phyloP scores from a whole-genome alignment of 2,113 vertebrate genomes.

The Trematocara variabile region DNA sequence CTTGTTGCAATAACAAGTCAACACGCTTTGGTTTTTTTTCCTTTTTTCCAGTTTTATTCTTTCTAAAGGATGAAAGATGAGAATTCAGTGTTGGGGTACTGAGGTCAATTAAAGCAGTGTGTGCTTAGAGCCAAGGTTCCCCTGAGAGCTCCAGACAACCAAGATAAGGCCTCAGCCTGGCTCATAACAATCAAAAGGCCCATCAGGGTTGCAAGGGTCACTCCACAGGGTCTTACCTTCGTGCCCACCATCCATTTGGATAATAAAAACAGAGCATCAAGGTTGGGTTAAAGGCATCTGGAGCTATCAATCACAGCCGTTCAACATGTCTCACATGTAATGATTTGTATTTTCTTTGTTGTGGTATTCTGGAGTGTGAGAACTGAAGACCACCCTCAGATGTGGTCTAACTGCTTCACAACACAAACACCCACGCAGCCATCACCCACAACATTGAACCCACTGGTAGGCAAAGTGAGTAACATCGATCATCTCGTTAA shows the following conservation, averaged over 20 bases:
- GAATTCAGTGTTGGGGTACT: background rate
- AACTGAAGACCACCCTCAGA: background rate
- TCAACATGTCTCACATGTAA: background rate
- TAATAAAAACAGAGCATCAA: conserved; percentile 36
- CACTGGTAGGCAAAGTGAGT: background rate
- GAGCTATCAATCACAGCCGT: conserved; percentile 10
- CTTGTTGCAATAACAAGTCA: background rate
- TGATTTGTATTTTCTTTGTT: background rate
- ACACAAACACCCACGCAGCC: background rate
- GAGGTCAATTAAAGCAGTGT: conserved; percentile 38
- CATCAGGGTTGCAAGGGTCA: conserved; percentile 21
- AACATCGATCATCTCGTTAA: background rate
- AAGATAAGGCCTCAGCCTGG: conserved; percentile 29
- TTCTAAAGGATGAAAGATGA: conserved; percentile 14
- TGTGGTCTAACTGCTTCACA: background rate
- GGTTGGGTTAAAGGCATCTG: conserved; percentile 21
- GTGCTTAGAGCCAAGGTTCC: conserved; percentile 26
- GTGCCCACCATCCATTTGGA: background rate
- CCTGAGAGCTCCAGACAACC: conserved; percentile 22
- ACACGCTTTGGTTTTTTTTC: background rate
- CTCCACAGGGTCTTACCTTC: conserved; percentile 17
- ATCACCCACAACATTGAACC: background rate
- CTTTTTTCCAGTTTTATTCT: background rate
- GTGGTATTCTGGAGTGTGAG: background rate
- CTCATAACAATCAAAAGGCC: conserved; percentile 32